A percentile compares a stretch with the other conserved stretches of the same genome.
These are phyloP conservation scores for Illadopsis cleaveri DNA, from an alignment of 2,113 vertebrate genomes.

Conservation along the genomic window DNA sequence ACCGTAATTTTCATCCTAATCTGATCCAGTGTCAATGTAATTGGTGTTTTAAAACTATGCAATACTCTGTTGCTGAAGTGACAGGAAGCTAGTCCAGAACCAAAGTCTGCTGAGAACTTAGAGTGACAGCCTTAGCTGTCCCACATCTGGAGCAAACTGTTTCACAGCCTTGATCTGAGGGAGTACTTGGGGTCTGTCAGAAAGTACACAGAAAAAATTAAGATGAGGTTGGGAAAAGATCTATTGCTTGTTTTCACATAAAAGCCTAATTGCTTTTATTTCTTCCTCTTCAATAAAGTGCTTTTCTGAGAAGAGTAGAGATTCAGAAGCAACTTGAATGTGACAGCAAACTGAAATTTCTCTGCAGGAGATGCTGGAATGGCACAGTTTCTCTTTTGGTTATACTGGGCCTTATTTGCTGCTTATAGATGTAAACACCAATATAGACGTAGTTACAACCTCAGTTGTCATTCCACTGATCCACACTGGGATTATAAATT, in stretches of 20 bases:
- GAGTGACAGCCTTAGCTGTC: background rate
- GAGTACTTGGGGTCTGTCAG: background rate
- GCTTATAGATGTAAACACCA: background rate
- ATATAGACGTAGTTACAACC: background rate
- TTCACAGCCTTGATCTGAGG: background rate
- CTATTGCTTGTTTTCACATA: background rate
- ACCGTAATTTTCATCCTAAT: background rate
- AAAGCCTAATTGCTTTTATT: background rate
- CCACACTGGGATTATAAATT: background rate
- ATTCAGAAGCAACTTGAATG: background rate
- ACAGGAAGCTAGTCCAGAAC: background rate
- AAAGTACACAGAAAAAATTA: background rate
- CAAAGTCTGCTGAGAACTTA: background rate
- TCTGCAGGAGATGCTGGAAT: background rate
- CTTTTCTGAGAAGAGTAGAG: background rate
- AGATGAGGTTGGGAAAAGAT: background rate
- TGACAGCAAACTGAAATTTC: background rate
- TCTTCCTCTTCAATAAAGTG: background rate
- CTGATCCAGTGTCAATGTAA: background rate
- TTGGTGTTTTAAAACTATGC: background rate
- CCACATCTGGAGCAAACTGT: background rate
- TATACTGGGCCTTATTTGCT: background rate
- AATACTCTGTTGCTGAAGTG: background rate
- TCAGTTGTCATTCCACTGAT: background rate
- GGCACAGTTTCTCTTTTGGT: background rate